These are phyloP conservation scores for Clarias pachynema DNA, from an alignment of 2,797 vertebrate species.

Conservation along the genomic window DNA sequence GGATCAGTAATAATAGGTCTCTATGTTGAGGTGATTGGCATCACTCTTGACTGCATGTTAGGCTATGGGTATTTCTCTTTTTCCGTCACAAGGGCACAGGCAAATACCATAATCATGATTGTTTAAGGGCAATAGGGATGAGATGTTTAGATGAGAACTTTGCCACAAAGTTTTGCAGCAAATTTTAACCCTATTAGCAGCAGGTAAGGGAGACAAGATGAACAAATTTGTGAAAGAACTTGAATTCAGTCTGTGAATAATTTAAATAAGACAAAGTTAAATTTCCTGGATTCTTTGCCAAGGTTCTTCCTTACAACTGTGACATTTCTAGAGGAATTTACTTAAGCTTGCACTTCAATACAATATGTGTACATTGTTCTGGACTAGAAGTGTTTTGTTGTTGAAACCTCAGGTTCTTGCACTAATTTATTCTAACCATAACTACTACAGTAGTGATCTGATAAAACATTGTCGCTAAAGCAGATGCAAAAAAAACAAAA, in stretches of 20 bases:
- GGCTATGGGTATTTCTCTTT: constrained; percentile 40
- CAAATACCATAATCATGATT: constrained; percentile 44
- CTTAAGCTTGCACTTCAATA: neutral
- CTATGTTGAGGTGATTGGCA: constrained; percentile 23
- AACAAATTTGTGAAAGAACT: constrained; percentile 4
- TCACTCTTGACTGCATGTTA: constrained; percentile 44
- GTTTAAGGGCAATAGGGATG: constrained; percentile 31
- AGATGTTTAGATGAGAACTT: constrained; percentile 24
- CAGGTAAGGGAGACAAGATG: neutral
- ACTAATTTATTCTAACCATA: neutral
- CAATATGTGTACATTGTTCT: neutral
- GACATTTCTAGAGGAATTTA: neutral
- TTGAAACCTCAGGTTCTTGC: neutral
- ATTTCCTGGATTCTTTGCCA: neutral
- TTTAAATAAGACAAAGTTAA: neutral
- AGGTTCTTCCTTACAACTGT: neutral
- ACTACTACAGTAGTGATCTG: neutral
- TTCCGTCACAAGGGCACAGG: constrained; percentile 11
- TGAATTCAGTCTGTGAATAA: constrained; percentile 8
- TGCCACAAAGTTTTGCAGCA: constrained; percentile 6
- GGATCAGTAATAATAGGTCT: constrained; percentile 30
- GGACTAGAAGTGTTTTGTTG: neutral
- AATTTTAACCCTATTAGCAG: neutral
- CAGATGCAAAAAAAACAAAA: neutral
- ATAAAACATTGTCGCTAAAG: neutral